Evolutionary conservation across 2,797 vertebrate genomes (phyloP), one percentile per base, ranked within the genome.

Genomic region (Botia almorhae): DNA sequence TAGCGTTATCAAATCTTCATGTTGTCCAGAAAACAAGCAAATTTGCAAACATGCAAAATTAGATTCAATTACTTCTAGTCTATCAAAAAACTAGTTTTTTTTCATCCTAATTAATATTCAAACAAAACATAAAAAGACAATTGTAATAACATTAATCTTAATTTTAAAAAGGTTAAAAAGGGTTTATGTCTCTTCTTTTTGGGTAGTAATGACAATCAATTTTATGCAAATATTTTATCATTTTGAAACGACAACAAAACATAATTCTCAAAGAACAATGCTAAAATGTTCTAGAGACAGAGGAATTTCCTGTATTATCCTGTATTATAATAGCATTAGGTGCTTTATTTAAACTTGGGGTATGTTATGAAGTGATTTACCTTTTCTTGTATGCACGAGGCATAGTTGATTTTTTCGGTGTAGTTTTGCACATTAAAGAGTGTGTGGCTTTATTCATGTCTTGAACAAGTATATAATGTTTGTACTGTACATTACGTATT

Each of bases 341-440:
- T 76, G 33, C 1, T 56, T 76, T n/a, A 5, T 67, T 68, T 56
- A 17, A 7, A 50, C 26, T 55, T 46, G 39, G 64, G 21, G 73
- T 58, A 81, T 70, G 68, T 33, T 71, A 72, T 61, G 36, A 7
- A 79, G 58, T 50, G 83, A 56, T 81, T 23, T 48, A 51, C 1
- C 12, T 74, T 61, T 72, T 53, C 33, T 63, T 61, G 58, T 39
- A 65, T 70, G 26, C 69, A 84, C 56, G 14, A 23, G 74, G 70
- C 1, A 70, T 50, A 61, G 39, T 68, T 72, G 21, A 14, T 68
- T 50, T 73, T 81, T 26, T 81, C 51, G 36, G 76, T 82, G 21
- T 82, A 29, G 70, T 87, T 89, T 90, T 90, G 89, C 90, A 89
- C 87, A 90, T 43, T 82, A 33, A 84, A 83, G 50, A 53, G 83